These are phyloP conservation scores for Sebastiscus tertius DNA, from an alignment of 2,797 vertebrate genomes.

Conservation along the genomic window DNA sequence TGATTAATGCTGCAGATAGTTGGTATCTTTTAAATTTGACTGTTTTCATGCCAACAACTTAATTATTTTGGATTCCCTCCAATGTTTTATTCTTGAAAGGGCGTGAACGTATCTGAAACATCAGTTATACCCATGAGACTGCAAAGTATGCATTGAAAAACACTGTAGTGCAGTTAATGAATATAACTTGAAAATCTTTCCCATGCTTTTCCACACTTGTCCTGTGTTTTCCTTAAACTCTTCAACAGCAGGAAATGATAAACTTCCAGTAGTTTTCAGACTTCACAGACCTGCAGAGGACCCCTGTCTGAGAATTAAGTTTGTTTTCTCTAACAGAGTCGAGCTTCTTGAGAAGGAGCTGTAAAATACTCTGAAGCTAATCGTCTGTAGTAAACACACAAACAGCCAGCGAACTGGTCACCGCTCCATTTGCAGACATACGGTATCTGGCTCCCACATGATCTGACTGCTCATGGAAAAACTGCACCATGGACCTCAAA, in stretches of 20 bases:
- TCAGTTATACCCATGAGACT: background rate
- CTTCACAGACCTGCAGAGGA: background rate
- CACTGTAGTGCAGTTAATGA: background rate
- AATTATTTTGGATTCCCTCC: background rate
- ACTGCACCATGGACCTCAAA: constrained; percentile 34
- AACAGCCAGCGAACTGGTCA: constrained; percentile 14
- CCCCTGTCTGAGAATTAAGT: background rate
- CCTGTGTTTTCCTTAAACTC: background rate
- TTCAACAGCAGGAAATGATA: constrained; percentile 3
- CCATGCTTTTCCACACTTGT: background rate
- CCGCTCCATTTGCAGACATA: constrained; percentile 34
- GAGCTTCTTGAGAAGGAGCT: constrained; percentile 23
- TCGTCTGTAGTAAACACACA: constrained; percentile 50
- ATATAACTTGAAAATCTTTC: background rate
- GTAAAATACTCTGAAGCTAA: constrained; percentile 36
- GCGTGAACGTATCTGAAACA: background rate
- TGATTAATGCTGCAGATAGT: background rate
- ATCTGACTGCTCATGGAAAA: constrained; percentile 31
- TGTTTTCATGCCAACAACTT: background rate
- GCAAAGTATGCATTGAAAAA: background rate
- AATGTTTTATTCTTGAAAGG: background rate
- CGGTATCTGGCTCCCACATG: constrained; percentile 50
- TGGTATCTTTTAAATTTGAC: background rate
- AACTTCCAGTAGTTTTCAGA: background rate
- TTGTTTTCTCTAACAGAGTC: constrained; percentile 8